A percentile compares a stretch with the other conserved stretches of the same genome.
Evolutionary conservation across 2,888 invertebrate species (phyloP).

Genomic region (Mythimna lalbum): DNA sequence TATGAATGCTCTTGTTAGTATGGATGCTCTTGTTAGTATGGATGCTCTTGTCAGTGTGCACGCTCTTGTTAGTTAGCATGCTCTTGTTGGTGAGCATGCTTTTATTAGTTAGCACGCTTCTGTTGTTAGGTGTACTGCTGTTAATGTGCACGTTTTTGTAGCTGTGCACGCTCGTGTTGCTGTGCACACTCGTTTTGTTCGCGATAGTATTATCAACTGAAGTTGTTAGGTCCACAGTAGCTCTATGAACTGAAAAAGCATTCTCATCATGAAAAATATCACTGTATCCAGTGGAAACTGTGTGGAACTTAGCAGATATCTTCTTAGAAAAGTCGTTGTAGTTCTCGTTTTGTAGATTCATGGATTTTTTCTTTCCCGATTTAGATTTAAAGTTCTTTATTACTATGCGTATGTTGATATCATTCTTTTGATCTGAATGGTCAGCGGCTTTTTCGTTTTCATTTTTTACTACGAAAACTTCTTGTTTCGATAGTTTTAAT

Average conservation of each 20-base stretch:
- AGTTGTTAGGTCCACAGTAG: conserved; percentile 72
- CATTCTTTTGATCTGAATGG: conserved; percentile 72
- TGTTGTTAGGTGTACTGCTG: conserved; percentile 3
- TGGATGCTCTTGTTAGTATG: background rate
- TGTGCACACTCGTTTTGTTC: conserved; percentile 7
- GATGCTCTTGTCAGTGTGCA: background rate
- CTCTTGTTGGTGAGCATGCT: conserved; percentile 35
- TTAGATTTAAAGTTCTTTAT: conserved; percentile 77
- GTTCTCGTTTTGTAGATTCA: conserved; percentile 27
- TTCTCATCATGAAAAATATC: conserved; percentile 67
- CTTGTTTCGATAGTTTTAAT: conserved; percentile 63
- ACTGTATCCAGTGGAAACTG: conserved; percentile 80
- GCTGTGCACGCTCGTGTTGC: conserved; percentile 9
- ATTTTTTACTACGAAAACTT: conserved; percentile 72
- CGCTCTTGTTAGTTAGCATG: background rate
- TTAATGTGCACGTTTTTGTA: background rate
- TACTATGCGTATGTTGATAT: conserved; percentile 80
- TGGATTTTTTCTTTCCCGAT: conserved; percentile 49
- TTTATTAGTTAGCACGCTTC: background rate
- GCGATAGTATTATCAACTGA: conserved; percentile 65
- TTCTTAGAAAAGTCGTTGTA: conserved; percentile 71
- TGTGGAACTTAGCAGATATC: conserved; percentile 79
- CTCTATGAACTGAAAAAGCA: conserved; percentile 73
- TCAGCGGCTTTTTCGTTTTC: conserved; percentile 56
- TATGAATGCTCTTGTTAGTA: conserved; percentile 8